Conservation (phyloP, 1,140 invertebrate species). For the Archivesica marissinica region DNA sequence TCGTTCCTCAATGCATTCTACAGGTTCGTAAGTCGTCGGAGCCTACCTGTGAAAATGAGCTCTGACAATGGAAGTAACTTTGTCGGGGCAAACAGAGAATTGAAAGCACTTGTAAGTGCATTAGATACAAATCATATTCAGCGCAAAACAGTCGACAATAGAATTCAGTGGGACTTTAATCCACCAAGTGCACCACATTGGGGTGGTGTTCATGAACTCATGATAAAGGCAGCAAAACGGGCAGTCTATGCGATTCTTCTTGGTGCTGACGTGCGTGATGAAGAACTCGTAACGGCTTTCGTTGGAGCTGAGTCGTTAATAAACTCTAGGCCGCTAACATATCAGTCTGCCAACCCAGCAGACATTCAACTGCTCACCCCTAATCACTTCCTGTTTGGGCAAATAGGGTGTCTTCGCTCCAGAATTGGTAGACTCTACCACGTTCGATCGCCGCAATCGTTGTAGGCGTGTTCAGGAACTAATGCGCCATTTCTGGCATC, state of each 20-base stretch:
- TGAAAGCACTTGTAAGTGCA: not conserved
- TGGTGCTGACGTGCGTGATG: constrained; percentile 36
- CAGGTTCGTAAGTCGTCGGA: not conserved
- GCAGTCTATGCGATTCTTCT: constrained; percentile 39
- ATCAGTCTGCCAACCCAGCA: not conserved
- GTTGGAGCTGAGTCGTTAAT: constrained; percentile 14
- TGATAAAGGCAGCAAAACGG: constrained; percentile 78
- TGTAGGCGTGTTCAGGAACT: constrained; percentile 21
- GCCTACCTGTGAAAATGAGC: not conserved
- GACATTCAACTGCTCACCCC: constrained; percentile 11
- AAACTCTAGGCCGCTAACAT: constrained; percentile 30
- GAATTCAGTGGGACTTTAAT: constrained; percentile 83
- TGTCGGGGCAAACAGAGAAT: constrained; percentile 25
- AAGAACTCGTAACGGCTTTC: constrained; percentile 30
- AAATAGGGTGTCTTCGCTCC: constrained; percentile 31
- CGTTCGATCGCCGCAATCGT: not conserved
- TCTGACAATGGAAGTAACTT: constrained; percentile 41
- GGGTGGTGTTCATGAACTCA: constrained; percentile 83
- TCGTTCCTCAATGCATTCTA: constrained; percentile 28
- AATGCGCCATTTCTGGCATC: constrained; percentile 37
- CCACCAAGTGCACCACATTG: constrained; percentile 82
- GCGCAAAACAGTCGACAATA: constrained; percentile 38
- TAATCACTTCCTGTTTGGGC: constrained; percentile 48
- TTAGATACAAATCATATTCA: constrained; percentile 30
- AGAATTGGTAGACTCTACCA: constrained; percentile 14